Conservation (phyloP, 2,888 invertebrate species). For the Leucophora obtusa region DNA sequence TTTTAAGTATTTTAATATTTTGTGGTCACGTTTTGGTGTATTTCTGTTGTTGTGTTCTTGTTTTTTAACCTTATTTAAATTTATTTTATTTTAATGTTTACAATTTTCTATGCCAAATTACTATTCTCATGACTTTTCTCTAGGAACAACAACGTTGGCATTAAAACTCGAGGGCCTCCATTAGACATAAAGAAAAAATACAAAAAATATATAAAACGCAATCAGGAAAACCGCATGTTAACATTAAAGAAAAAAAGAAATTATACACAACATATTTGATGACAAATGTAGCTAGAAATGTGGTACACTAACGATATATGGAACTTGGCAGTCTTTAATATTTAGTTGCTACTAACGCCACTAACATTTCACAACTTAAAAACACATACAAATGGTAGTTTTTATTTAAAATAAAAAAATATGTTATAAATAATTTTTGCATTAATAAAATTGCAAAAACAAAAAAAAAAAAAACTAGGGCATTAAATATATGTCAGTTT, state of each 20-base stretch:
- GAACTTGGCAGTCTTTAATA: not conserved
- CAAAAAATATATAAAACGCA: constrained; percentile 40
- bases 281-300: not conserved
- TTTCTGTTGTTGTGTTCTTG: not conserved
- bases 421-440: constrained; percentile 17
- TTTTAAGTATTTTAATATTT: not conserved
- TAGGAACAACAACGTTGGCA: not conserved
- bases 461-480: constrained; percentile 51
- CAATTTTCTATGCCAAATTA: constrained; percentile 62
- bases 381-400: constrained; percentile 1
- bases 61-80: constrained; percentile 10
- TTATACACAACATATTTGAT: not conserved
- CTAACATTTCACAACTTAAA: constrained; percentile 1
- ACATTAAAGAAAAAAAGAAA: constrained; percentile 16
- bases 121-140: constrained; percentile 32
- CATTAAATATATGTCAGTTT: constrained; percentile 54
- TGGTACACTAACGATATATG: not conserved
- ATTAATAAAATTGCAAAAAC: constrained; percentile 19
- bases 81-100: constrained; percentile 54
- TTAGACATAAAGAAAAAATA: constrained; percentile 13
- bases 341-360: not conserved
- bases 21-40: not conserved
- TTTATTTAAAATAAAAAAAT: not conserved
- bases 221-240: constrained; percentile 50
- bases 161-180: constrained; percentile 18